Conservation (phyloP, 2,888 invertebrate species). For the Drosophila yooni region DNA sequence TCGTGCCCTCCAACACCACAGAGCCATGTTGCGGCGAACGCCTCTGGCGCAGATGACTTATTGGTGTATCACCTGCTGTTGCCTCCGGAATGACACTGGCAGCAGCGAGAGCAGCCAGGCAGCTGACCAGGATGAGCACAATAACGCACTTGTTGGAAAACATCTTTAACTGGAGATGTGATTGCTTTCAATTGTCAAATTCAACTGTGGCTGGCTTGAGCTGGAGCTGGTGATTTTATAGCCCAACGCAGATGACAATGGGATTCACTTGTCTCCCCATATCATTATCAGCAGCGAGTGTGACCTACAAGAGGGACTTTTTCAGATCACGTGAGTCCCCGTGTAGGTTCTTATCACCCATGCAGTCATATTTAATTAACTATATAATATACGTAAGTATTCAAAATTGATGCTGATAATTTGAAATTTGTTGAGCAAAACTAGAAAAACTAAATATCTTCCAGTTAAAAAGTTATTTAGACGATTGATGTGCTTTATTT, state of each 20-base stretch:
- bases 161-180: slow-evolving; percentile 41
- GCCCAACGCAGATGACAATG: not conserved
- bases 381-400: not conserved
- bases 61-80: not conserved
- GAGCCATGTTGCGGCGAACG: slow-evolving; percentile 44
- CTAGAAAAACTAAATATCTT: fast-evolving
- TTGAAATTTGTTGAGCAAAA: not conserved
- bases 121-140: slow-evolving; percentile 45
- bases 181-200: slow-evolving; percentile 12
- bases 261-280: not conserved
- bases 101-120: slow-evolving; percentile 27
- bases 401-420: not conserved
- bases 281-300: not conserved
- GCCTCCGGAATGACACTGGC: not conserved
- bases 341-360: slow-evolving; percentile 13
- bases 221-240: slow-evolving; percentile 29
- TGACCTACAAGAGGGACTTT: slow-evolving; percentile 23
- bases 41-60: not conserved
- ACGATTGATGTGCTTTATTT: not conserved
- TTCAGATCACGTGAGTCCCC: not conserved
- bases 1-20: slow-evolving; percentile 36
- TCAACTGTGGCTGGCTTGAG: slow-evolving; percentile 18
- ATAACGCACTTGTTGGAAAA: slow-evolving; percentile 31
- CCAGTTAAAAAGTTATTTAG: not conserved
- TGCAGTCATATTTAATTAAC: not conserved